Evolutionary conservation across 2,797 vertebrate genomes (phyloP).

Genomic region (Phoeniculus purpureus): DNA sequence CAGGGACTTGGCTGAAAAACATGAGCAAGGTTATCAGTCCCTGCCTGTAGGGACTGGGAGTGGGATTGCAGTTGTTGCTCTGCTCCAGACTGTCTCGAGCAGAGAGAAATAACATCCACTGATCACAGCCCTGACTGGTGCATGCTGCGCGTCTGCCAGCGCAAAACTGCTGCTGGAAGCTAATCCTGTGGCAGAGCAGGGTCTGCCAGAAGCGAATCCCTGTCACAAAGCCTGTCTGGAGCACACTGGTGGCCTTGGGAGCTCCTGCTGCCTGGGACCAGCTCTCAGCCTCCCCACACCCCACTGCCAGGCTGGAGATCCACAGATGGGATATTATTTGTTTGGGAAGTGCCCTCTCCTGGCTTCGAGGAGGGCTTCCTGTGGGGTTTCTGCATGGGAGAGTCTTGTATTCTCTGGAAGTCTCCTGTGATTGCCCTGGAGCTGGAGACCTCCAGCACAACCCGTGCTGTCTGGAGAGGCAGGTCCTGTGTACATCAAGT

Average conservation of each 20-base stretch:
- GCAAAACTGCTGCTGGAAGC: background rate
- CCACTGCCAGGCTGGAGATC: background rate
- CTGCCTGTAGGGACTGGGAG: background rate
- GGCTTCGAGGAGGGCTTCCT: fast-evolving
- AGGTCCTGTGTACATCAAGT: background rate
- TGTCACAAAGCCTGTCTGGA: background rate
- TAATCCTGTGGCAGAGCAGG: background rate
- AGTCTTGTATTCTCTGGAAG: background rate
- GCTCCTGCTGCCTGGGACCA: background rate
- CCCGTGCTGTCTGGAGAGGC: background rate
- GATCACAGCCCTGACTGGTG: background rate
- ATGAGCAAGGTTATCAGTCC: background rate
- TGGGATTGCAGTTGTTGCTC: background rate
- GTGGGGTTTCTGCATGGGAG: fast-evolving
- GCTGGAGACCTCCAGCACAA: background rate
- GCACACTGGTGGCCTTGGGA: fast-evolving
- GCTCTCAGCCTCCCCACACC: background rate
- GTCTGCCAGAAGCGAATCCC: background rate
- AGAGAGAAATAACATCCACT: background rate
- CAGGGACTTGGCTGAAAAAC: background rate
- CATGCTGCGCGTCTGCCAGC: fast-evolving
- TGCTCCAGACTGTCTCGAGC: background rate
- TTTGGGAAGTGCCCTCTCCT: background rate
- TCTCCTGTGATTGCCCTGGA: background rate
- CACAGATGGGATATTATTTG: background rate